Evolutionary conservation across 2,888 invertebrate genomes (phyloP), one percentile per base, ranked within the genome.

Genomic region (Thymelicus sylvestris): DNA sequence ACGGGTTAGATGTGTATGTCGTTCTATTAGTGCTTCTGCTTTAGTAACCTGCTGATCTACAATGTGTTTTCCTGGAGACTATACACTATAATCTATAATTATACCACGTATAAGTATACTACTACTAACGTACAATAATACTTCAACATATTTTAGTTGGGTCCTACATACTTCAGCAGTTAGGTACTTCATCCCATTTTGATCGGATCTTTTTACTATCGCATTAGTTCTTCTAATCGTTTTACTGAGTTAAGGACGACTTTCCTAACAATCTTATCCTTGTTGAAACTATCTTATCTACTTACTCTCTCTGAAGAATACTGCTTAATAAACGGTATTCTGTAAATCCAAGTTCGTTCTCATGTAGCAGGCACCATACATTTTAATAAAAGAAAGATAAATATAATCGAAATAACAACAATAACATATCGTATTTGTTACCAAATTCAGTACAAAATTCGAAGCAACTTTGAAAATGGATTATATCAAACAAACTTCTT

Each of bases 401-500:
- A 31, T 31, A 5, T 8, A 44, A 44, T 12, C 7, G 5, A 19
- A 19, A 15, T 1, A 38, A 6, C 10, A 13, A 57, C 13, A 24
- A 10, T 31, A 6, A 13, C 13, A 38, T 38, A n/a, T 38, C 38
- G 12, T 7, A 57, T 60, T 41, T 60, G 41, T 59, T n/a, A n/a
- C n/a, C 59, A 7, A 59, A 59, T 41, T 15, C 60, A 60, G 38
- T 39, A 12, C 13, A 55, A 67, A 67, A 67, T 66, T 41, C 47
- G 12, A 63, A 68, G 8, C 55, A 63, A 57, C 57, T 66, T 66
- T 44, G 38, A 64, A 71, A 67, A 48, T 62, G 66, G 60, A 57
- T 57, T 55, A 44, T 24, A 60, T 66, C 10, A 47, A 62, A 72
- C 60, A 61, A 81, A 81, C 84, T 86, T 86, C 84, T 86, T 84